phyloP scores from a whole-genome alignment of 2,797 vertebrate species.

The Schizopygopsis pylzovi region DNA sequence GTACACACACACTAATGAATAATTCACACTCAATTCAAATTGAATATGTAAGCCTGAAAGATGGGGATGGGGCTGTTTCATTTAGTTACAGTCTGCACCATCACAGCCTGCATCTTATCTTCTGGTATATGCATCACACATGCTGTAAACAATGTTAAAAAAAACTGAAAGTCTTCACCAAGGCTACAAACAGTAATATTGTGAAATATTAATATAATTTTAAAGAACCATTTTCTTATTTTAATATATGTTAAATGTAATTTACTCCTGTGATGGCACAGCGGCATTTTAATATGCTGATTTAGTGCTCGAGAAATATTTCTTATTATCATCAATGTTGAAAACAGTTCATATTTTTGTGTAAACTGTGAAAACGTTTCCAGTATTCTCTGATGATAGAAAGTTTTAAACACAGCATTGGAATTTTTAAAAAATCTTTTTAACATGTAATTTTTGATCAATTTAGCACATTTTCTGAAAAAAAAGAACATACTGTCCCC shows the following conservation, averaged over 20 bases:
- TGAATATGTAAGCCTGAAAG: slow-evolving; percentile 18
- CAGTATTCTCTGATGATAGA: not conserved
- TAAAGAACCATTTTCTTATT: not conserved
- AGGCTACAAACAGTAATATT: not conserved
- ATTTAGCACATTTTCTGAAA: not conserved
- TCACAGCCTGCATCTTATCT: not conserved
- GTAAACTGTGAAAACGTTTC: not conserved
- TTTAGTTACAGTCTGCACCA: not conserved
- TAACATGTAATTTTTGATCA: not conserved
- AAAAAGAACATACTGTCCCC: not conserved
- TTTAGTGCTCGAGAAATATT: not conserved
- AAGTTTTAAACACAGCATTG: not conserved
- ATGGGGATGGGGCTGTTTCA: not conserved
- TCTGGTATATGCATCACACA: not conserved
- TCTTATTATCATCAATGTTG: not conserved
- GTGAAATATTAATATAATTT: not conserved
- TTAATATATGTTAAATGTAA: not conserved
- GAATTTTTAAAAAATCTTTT: not conserved
- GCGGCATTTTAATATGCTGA: not conserved
- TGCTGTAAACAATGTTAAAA: not conserved
- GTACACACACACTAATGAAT: slow-evolving; percentile 69
- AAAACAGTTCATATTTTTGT: slow-evolving; percentile 1
- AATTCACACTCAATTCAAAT: slow-evolving; percentile 19
- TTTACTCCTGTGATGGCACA: not conserved
- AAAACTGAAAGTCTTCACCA: not conserved